Percentiles rank a stretch among this genome's conserved stretches.
phyloP scores from a whole-genome alignment of 2,888 invertebrate genomes.

The Leistus spinibarbis region DNA sequence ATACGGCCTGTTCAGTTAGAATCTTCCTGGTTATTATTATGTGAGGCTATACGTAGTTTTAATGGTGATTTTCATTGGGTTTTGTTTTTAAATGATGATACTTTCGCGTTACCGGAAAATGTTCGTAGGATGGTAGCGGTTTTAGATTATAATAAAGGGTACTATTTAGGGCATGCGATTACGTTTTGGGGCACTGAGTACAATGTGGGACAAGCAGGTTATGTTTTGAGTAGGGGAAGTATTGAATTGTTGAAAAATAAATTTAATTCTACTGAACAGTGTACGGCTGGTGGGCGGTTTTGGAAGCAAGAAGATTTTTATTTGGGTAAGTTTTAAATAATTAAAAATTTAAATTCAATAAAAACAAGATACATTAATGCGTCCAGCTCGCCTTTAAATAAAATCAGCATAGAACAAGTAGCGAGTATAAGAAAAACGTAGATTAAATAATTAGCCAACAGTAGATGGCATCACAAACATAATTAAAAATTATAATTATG shows the following conservation, averaged over 20 bases:
- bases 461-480: too few relatives aligned
- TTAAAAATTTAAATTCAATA: too few relatives aligned
- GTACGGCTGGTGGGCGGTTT: conserved; percentile 58
- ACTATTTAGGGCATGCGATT: conserved; percentile 64
- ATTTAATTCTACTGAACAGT: conserved; percentile 56
- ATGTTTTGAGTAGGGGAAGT: conserved; percentile 61
- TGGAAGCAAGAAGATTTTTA: conserved; percentile 66
- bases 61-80: conserved; percentile 57
- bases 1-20: conserved; percentile 45
- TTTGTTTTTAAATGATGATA: conserved; percentile 62
- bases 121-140: conserved; percentile 60
- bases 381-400: too few relatives aligned
- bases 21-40: conserved; percentile 53
- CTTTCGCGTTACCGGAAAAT: conserved; percentile 64
- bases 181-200: conserved; percentile 62
- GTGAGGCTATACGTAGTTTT: conserved; percentile 47
- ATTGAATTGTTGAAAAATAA: conserved; percentile 54
- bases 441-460: too few relatives aligned
- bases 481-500: too few relatives aligned
- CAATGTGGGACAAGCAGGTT: conserved; percentile 63
- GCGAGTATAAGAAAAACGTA: too few relatives aligned
- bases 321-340: conserved; percentile 57
- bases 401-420: too few relatives aligned
- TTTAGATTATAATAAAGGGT: conserved; percentile 54
- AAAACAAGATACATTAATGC: too few relatives aligned